phyloP scores from a whole-genome alignment of 1,140 invertebrate genomes.

The Trachymyrmex septentrionalis region DNA sequence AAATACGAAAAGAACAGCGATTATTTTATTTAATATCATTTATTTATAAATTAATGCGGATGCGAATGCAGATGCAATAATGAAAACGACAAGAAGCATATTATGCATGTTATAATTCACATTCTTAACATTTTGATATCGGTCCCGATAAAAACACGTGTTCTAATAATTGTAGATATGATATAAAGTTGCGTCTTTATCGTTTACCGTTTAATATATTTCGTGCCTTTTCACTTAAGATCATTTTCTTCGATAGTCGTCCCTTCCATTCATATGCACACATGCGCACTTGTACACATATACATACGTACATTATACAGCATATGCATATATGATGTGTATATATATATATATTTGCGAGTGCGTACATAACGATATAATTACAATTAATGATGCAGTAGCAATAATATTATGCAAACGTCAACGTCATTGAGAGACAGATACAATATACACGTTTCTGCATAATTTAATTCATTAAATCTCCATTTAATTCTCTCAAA shows the following conservation, averaged over 20 bases:
- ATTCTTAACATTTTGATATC: constrained; percentile 83
- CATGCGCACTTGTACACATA: constrained; percentile 13
- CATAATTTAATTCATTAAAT: constrained; percentile 74
- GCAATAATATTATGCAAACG: constrained; percentile 84
- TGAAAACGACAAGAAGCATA: constrained; percentile 86
- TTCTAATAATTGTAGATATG: constrained; percentile 82
- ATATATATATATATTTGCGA: constrained; percentile 76
- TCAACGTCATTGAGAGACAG: constrained; percentile 82
- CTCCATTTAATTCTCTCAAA: constrained; percentile 72
- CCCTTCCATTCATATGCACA: constrained; percentile 6
- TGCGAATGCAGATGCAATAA: constrained; percentile 87
- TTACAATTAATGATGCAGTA: constrained; percentile 84
- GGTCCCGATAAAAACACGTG: constrained; percentile 83
- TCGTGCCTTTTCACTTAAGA: constrained; percentile 28
- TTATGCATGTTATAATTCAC: constrained; percentile 86
- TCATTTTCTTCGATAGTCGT: constrained; percentile 41
- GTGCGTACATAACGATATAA: constrained; percentile 78
- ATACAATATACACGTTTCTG: constrained; percentile 76
- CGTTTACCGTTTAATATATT: constrained; percentile 58
- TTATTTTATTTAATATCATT: constrained; percentile 84
- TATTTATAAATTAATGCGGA: constrained; percentile 87
- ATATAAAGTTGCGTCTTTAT: constrained; percentile 83
- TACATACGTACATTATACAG: background rate
- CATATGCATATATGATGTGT: constrained; percentile 68
- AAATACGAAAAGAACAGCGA: background rate